Evolutionary conservation across 1,140 invertebrate species (phyloP).

Genomic region (Leptinotarsa undecemlineata): DNA sequence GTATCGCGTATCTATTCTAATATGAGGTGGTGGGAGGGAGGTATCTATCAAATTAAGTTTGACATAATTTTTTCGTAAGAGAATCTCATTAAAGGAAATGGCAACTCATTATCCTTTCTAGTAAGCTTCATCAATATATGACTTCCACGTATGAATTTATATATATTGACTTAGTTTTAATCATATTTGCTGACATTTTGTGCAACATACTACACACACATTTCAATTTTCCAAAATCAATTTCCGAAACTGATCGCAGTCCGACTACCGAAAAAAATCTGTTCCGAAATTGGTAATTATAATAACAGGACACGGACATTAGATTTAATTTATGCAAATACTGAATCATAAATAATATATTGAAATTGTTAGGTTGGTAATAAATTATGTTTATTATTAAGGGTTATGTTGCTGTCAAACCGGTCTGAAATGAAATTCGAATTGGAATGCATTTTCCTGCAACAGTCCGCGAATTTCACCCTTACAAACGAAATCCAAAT

Average conservation of each 20-base stretch:
- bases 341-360: conserved; percentile 26
- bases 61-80: too few relatives aligned
- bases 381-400: conserved; percentile 24
- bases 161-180: too few relatives aligned
- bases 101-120: too few relatives aligned
- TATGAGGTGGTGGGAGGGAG: too few relatives aligned
- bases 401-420: conserved; percentile 22
- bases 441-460: conserved; percentile 1
- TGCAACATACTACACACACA: too few relatives aligned
- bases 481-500: conserved; percentile 8
- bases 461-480: conserved; percentile 8
- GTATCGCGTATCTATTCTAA: too few relatives aligned
- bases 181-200: too few relatives aligned
- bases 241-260: neutral
- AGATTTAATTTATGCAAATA: conserved; percentile 28
- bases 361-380: conserved; percentile 13
- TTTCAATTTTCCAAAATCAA: too few relatives aligned
- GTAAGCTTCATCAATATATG: too few relatives aligned
- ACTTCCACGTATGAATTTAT: too few relatives aligned
- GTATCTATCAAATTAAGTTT: too few relatives aligned
- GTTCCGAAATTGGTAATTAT: neutral
- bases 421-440: neutral
- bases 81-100: too few relatives aligned
- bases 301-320: conserved; percentile 2
- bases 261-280: conserved; percentile 2